Evolutionary conservation across 1,140 invertebrate species (phyloP).

Genomic region (roundworm (Caenorhabditis elegans)): DNA sequence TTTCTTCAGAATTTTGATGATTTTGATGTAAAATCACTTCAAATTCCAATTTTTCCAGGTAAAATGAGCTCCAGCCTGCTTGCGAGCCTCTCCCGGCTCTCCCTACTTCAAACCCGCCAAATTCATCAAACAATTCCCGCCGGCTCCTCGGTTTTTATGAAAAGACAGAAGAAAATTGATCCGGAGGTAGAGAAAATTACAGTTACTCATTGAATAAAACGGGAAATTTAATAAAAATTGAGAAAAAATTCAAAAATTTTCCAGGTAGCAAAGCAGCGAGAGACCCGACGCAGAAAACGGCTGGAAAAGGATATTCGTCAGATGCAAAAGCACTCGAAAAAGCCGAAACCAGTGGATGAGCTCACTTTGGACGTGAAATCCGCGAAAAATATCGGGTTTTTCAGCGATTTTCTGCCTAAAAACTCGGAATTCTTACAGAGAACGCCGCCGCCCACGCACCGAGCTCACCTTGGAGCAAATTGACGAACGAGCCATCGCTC

Average conservation of each 20-base stretch:
- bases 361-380: conserved; percentile 59
- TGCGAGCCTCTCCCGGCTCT: background rate
- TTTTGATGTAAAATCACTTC: too few relatives aligned
- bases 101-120: background rate
- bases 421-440: conserved; percentile 46
- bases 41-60: too few relatives aligned
- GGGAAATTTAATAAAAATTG: too few relatives aligned
- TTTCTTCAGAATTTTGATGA: too few relatives aligned
- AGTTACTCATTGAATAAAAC: too few relatives aligned
- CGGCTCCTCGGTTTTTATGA: conserved; percentile 51
- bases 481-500: conserved; percentile 49
- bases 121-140: conserved; percentile 10
- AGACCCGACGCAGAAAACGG: conserved; percentile 56
- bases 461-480: conserved; percentile 32
- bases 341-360: conserved; percentile 64
- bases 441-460: conserved; percentile 43
- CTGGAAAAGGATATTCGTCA: conserved; percentile 59
- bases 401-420: conserved; percentile 35
- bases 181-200: conserved; percentile 50
- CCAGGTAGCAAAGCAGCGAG: conserved; percentile 58
- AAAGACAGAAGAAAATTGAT: conserved; percentile 62
- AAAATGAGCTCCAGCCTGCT: too few relatives aligned
- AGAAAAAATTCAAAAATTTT: too few relatives aligned
- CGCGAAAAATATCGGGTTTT: conserved; percentile 53
- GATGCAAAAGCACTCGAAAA: conserved; percentile 63